Evolutionary conservation across 2,888 invertebrate genomes (phyloP).

Genomic region (Torymus texanus): DNA sequence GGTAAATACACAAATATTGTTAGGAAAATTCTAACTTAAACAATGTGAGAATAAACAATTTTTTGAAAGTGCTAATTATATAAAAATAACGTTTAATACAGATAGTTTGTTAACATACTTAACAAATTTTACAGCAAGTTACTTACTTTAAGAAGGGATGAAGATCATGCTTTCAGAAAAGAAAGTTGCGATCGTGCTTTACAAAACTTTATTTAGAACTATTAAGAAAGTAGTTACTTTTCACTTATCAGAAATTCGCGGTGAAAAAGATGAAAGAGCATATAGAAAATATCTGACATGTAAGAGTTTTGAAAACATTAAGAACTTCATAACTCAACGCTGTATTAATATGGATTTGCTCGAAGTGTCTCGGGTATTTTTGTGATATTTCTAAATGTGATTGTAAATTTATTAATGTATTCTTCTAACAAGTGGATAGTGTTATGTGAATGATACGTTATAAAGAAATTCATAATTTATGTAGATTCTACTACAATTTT

Average conservation of each 20-base stretch:
- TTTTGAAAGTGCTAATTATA: slow-evolving; percentile 3
- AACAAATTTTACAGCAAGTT: no score
- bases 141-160: no score
- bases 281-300: slow-evolving; percentile 70
- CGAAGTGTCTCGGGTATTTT: slow-evolving; percentile 21
- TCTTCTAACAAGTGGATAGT: slow-evolving; percentile 2
- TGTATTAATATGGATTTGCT: neutral
- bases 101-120: no score
- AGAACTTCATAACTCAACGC: slow-evolving; percentile 48
- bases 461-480: neutral
- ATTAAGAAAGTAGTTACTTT: neutral
- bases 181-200: slow-evolving; percentile 51
- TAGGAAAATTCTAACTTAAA: neutral
- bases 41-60: neutral
- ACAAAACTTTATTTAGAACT: slow-evolving; percentile 19
- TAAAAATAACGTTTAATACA: no score
- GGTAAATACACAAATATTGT: neutral
- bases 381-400: slow-evolving; percentile 12
- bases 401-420: slow-evolving; percentile 6
- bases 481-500: neutral
- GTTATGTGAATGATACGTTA: slow-evolving; percentile 6
- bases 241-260: neutral
- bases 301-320: slow-evolving; percentile 72
- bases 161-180: slow-evolving; percentile 49
- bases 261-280: slow-evolving; percentile 52